phyloP scores from a whole-genome alignment of 2,113 vertebrate species.

The Gnathonemus echidnorhynchus region DNA sequence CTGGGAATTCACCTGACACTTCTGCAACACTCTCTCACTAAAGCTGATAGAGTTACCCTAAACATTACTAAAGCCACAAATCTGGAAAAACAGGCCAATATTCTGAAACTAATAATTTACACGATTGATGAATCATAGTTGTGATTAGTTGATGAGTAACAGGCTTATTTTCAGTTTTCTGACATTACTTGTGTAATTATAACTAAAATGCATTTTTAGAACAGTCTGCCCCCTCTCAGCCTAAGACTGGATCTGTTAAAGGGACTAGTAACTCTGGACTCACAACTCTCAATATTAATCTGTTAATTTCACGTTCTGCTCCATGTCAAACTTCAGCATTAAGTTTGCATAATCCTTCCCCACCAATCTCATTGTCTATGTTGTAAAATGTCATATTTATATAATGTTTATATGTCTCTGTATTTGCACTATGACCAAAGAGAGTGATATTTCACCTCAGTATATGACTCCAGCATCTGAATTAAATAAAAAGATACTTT shows the following conservation, averaged over 20 bases:
- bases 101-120: neutral
- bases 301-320: neutral
- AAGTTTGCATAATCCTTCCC: neutral
- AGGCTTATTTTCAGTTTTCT: neutral
- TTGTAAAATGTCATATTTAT: neutral
- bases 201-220: neutral
- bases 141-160: neutral
- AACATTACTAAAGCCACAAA: neutral
- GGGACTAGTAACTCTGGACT: neutral
- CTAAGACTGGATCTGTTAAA: neutral
- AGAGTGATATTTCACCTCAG: neutral
- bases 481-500: neutral
- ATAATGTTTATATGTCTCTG: neutral
- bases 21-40: neutral
- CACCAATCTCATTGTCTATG: neutral
- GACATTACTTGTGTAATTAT: neutral
- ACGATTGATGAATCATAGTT: neutral
- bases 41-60: neutral
- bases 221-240: neutral
- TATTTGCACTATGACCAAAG: neutral
- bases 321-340: neutral
- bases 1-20: neutral
- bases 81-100: neutral
- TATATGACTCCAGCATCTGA: neutral
- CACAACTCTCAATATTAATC: neutral